A percentile compares a stretch with the other conserved stretches of the same genome.
Conservation (phyloP, 2,113 vertebrate species). For the Meles meles region DNA sequence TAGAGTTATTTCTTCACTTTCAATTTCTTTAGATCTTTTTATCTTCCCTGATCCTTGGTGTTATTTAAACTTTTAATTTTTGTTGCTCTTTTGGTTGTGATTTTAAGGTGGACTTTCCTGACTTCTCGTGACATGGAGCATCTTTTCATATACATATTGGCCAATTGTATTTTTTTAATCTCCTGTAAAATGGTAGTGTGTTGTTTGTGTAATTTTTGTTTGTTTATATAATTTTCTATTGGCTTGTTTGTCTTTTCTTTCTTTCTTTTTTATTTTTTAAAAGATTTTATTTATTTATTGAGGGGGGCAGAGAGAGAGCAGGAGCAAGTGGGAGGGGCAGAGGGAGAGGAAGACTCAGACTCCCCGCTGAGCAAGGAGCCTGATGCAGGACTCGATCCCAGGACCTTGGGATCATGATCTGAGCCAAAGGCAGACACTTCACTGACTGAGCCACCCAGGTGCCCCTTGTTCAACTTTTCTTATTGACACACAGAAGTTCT, state of each 20-base stretch:
- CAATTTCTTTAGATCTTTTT: background rate
- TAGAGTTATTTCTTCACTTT: background rate
- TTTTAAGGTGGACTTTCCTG: background rate
- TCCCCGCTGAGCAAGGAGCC: background rate
- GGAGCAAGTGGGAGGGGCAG: background rate
- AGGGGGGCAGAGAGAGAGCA: background rate
- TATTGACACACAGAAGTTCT: background rate
- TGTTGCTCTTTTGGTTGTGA: background rate
- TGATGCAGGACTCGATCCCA: background rate
- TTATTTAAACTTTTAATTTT: background rate
- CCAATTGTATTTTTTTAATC: background rate
- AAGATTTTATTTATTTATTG: background rate
- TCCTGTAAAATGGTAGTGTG: background rate
- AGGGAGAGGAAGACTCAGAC: background rate
- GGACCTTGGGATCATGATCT: background rate
- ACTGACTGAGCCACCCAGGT: background rate
- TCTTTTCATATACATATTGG: background rate
- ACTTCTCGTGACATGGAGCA: background rate
- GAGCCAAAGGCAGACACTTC: background rate
- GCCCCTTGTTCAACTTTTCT: background rate
- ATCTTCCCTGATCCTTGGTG: background rate
- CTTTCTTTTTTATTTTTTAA: background rate
- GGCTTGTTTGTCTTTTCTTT: background rate
- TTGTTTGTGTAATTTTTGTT: background rate
- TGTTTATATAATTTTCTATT: background rate